Conservation (phyloP, 2,888 invertebrate species). For the Tinea trinotella region DNA sequence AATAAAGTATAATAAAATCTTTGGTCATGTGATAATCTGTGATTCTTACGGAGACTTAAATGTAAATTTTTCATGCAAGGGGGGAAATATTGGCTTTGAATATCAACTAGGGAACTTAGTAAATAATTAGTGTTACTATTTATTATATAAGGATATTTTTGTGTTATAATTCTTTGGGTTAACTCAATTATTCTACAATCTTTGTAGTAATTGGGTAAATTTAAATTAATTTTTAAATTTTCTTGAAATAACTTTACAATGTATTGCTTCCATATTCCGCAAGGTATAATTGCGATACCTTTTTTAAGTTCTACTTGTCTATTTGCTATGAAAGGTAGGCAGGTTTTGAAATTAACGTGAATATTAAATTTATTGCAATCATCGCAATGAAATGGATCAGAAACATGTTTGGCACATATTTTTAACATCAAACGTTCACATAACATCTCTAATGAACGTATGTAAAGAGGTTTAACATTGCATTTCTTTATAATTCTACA, state of each 20-base stretch:
- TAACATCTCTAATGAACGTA: constrained; percentile 38
- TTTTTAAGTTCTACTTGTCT: constrained; percentile 63
- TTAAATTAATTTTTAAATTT: constrained; percentile 47
- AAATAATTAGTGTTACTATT: constrained; percentile 29
- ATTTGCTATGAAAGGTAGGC: constrained; percentile 63
- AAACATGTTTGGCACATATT: constrained; percentile 46
- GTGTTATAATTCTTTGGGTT: constrained; percentile 35
- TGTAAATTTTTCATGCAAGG: constrained; percentile 78
- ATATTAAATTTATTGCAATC: constrained; percentile 40
- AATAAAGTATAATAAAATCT: constrained; percentile 78
- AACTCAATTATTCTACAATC: constrained; percentile 49
- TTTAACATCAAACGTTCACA: constrained; percentile 48
- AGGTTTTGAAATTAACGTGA: constrained; percentile 67
- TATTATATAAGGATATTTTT: constrained; percentile 28
- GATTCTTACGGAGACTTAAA: constrained; percentile 59
- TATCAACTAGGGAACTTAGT: constrained; percentile 51
- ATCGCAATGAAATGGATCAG: constrained; percentile 30
- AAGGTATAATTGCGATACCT: constrained; percentile 68
- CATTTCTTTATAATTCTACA: constrained; percentile 39
- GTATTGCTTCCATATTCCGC: constrained; percentile 69
- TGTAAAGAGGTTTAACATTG: constrained; percentile 26
- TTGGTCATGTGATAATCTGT: constrained; percentile 76
- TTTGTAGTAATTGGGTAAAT: constrained; percentile 36
- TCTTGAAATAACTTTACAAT: constrained; percentile 57
- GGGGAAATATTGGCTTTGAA: constrained; percentile 61